Conservation (phyloP, 2,113 vertebrate genomes). For the Colossoma macropomum region DNA sequence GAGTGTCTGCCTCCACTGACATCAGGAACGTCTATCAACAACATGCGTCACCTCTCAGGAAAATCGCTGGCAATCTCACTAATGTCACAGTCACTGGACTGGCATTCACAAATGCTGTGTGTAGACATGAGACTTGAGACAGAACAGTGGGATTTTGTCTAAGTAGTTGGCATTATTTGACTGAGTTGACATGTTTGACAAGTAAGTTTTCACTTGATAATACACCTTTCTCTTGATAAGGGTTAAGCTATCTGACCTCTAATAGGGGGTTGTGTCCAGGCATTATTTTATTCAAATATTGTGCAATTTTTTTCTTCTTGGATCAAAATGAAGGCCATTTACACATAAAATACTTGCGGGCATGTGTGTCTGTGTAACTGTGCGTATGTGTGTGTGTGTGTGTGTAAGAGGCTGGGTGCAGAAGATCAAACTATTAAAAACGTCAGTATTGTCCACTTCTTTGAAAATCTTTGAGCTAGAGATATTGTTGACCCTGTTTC, state of each 20-base stretch:
- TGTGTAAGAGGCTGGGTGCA: background rate
- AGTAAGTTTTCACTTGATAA: slow-evolving; percentile 5
- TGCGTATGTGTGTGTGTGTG: background rate
- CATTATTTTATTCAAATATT: slow-evolving; percentile 2
- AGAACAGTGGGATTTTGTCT: slow-evolving; percentile 1
- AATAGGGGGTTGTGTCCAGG: background rate
- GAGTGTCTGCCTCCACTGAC: slow-evolving; percentile 42
- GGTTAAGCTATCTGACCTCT: slow-evolving; percentile 4
- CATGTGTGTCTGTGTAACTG: background rate
- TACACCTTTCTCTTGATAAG: background rate
- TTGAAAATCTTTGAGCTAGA: background rate
- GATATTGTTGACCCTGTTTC: background rate
- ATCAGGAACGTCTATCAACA: background rate
- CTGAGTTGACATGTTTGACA: background rate
- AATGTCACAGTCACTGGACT: slow-evolving; percentile 22
- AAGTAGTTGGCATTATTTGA: background rate
- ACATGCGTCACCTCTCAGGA: slow-evolving; percentile 1
- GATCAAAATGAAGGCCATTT: background rate
- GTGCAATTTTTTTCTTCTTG: background rate
- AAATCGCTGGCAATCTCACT: background rate
- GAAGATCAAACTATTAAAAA: background rate
- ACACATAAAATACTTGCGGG: background rate
- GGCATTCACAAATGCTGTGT: slow-evolving; percentile 14
- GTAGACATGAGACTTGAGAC: background rate
- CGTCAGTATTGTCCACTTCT: background rate